A percentile compares a stretch with the other conserved stretches of the same genome.
Conservation (phyloP, 2,113 vertebrate species). For the Cololabis saira region DNA sequence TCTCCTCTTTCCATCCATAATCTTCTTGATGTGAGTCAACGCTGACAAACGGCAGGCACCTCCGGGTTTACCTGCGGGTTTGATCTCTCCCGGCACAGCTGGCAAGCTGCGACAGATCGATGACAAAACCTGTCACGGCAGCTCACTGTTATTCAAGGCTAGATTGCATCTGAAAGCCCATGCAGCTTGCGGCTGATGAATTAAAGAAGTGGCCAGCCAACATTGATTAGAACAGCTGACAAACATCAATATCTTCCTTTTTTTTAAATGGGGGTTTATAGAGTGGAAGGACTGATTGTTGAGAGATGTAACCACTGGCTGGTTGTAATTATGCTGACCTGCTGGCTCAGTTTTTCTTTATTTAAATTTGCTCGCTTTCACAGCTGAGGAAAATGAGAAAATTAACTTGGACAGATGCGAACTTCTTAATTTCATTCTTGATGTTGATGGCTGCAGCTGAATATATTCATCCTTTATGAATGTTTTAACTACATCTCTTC, state of each 20-base stretch:
- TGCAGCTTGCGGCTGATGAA: slow-evolving; percentile 56
- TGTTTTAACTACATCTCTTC: slow-evolving; percentile 3
- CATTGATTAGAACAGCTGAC: slow-evolving; percentile 61
- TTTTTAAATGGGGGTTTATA: slow-evolving; percentile 29
- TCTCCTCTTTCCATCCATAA: neutral
- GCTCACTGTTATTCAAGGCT: slow-evolving; percentile 57
- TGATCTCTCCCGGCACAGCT: slow-evolving; percentile 42
- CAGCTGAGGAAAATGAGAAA: slow-evolving; percentile 9
- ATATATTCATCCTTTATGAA: neutral
- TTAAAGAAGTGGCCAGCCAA: slow-evolving; percentile 64
- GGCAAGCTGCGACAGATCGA: slow-evolving; percentile 60
- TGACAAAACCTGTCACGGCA: slow-evolving; percentile 64
- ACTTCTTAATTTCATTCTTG: neutral
- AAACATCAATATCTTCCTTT: slow-evolving; percentile 49
- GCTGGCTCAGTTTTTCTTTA: slow-evolving; percentile 27
- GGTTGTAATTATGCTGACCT: slow-evolving; percentile 11
- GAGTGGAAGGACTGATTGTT: slow-evolving; percentile 27
- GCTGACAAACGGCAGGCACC: slow-evolving; percentile 31
- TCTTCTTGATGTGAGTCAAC: slow-evolving; percentile 30
- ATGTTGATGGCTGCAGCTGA: neutral
- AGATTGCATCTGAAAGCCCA: slow-evolving; percentile 66
- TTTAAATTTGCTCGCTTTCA: slow-evolving; percentile 14
- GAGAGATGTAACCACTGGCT: slow-evolving; percentile 17
- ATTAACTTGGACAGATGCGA: neutral
- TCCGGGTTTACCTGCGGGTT: slow-evolving; percentile 57